Base-by-base conservation (phyloP, 2,888 invertebrate genomes). In the Nineta flava region DNA sequence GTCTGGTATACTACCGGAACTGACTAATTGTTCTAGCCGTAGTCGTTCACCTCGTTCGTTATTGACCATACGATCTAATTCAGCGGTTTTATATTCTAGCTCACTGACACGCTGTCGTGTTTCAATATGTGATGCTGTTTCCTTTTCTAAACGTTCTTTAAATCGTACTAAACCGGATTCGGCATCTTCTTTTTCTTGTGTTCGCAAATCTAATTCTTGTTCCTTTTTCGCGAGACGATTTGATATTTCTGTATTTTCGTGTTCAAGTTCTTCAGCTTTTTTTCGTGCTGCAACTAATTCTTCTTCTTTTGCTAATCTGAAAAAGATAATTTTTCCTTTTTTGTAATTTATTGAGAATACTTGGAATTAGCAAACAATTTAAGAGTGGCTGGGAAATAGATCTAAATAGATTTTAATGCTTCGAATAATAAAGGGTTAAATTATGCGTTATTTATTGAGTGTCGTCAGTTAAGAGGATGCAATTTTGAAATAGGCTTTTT, bases 101-200 rank as follows among this genome's bases (percentile, higher is more conserved):
- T 81, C 79, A 4, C 74, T 71, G 48, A 80, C 79, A 26, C 83
- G 72, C 67, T 90, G 88, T 51, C 83, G 79, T 2, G 90, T 84
- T 68, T 93, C 91, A 61, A 88, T 82, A 60, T 91, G 91, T 51
- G 83, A 78, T 0, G 87, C 81, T 0, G 87, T 87, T 68, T 94
- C 94, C 57, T 87, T 83, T 65, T 94, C 94, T 26, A 94, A 69
- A 6, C 93, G 76, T 60, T 90, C 87, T 62, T 91, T 88, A 61
- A 91, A 79, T 49, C 91, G 73, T 1, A 77, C 70, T 54, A 92
- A 70, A 52, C 85, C 83, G 2, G 86, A 83, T 65, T 93, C 88
- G 57, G 92, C 71, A 66, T 94, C 94, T 69, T 94, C 94, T 62
- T 88, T 85, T 70, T 95, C 94, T 62, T 93, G 92, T 52, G 81